Conservation (phyloP, 2,113 vertebrate genomes). For the Eidolon helvum region DNA sequence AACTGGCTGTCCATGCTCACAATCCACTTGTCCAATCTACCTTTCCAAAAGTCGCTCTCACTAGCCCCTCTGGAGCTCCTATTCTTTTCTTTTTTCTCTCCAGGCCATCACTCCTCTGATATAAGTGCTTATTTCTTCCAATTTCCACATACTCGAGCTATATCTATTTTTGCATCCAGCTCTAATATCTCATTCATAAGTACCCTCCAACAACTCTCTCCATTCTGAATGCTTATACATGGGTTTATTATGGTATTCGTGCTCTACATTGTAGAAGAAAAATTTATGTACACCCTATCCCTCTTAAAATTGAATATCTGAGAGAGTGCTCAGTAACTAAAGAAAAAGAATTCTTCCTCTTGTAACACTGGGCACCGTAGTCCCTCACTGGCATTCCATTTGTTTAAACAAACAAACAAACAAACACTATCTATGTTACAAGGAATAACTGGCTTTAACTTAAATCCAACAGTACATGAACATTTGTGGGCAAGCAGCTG, state of each 20-base stretch:
- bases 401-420: neutral
- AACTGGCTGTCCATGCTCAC: neutral
- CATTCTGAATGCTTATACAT: neutral
- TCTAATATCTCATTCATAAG: neutral
- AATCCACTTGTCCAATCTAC: neutral
- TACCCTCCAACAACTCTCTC: neutral
- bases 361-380: neutral
- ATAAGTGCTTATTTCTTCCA: neutral
- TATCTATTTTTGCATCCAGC: neutral
- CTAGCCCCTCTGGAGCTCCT: neutral
- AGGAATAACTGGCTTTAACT: neutral
- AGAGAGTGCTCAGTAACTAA: neutral
- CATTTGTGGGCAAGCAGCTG: neutral
- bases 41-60: neutral
- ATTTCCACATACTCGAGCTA: neutral
- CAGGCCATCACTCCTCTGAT: neutral
- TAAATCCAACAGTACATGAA: neutral
- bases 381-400: neutral
- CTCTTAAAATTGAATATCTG: neutral
- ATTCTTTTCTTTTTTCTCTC: neutral
- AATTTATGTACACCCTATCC: neutral
- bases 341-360: neutral
- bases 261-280: neutral
- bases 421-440: neutral
- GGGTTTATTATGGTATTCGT: neutral